These are phyloP conservation scores for Anhinga rufa DNA, from an alignment of 2,113 vertebrate genomes.

Conservation along the genomic window DNA sequence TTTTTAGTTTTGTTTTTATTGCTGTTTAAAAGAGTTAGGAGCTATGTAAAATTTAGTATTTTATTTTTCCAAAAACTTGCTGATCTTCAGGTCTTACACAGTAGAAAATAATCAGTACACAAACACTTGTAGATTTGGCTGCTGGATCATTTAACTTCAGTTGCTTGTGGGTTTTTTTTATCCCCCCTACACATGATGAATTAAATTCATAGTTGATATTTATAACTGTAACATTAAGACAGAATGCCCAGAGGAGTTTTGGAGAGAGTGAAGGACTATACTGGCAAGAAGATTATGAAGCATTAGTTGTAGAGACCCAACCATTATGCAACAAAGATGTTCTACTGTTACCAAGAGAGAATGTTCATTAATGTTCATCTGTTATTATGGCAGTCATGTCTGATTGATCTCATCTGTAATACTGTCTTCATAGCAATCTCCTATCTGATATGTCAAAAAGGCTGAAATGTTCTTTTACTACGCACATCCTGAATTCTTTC, in stretches of 20 bases:
- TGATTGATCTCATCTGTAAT: neutral
- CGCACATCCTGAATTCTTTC: neutral
- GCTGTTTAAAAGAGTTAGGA: neutral
- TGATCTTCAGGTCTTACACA: neutral
- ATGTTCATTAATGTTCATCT: neutral
- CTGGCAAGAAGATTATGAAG: neutral
- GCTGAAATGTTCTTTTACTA: neutral
- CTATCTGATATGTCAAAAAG: neutral
- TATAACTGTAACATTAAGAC: neutral
- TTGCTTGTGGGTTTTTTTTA: neutral
- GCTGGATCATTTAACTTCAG: neutral
- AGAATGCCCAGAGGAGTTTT: neutral
- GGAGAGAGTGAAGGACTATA: neutral
- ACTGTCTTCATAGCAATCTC: neutral
- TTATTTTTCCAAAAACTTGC: neutral
- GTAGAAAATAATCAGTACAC: neutral
- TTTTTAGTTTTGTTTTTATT: no score
- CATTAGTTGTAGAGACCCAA: neutral
- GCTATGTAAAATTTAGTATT: neutral
- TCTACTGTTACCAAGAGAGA: neutral
- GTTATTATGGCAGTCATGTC: neutral
- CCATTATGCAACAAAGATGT: neutral
- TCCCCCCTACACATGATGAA: neutral
- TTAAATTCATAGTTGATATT: neutral
- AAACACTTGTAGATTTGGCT: neutral